Conservation (phyloP, 2,888 invertebrate genomes). For the Aleiodes testaceus region DNA sequence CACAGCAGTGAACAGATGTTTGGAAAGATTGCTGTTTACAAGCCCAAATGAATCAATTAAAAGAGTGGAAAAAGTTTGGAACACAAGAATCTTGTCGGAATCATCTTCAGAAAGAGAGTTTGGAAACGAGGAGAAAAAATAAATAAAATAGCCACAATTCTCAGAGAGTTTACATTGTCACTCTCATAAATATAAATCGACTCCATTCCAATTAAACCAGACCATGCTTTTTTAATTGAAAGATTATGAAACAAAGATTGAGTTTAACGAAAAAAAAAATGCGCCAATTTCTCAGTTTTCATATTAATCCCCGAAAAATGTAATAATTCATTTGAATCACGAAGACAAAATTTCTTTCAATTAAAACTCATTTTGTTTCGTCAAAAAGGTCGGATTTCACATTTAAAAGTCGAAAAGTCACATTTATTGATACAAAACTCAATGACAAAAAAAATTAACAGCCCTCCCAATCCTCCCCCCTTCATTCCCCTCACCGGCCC, state of each 20-base stretch:
- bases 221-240: slow-evolving; percentile 45
- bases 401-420: no score
- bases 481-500: not conserved
- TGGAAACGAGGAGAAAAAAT: no score
- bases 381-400: no score
- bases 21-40: slow-evolving; percentile 9
- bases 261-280: slow-evolving; percentile 21
- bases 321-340: slow-evolving; percentile 1
- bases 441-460: no score
- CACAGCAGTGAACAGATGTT: slow-evolving; percentile 13
- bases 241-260: slow-evolving; percentile 37
- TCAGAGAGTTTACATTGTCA: not conserved
- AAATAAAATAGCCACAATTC: not conserved
- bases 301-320: not conserved
- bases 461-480: not conserved
- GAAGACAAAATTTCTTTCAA: not conserved
- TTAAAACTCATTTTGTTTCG: not conserved
- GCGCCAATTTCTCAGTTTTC: not conserved
- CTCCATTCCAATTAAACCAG: slow-evolving; percentile 65
- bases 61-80: slow-evolving; percentile 8
- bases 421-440: no score
- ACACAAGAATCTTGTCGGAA: slow-evolving; percentile 37
- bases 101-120: not conserved
- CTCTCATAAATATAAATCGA: slow-evolving; percentile 70
- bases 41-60: slow-evolving; percentile 23